Evolutionary conservation across 2,113 vertebrate genomes (phyloP), one percentile per base, ranked within the genome.

Genomic region (Hepsetus odoe): DNA sequence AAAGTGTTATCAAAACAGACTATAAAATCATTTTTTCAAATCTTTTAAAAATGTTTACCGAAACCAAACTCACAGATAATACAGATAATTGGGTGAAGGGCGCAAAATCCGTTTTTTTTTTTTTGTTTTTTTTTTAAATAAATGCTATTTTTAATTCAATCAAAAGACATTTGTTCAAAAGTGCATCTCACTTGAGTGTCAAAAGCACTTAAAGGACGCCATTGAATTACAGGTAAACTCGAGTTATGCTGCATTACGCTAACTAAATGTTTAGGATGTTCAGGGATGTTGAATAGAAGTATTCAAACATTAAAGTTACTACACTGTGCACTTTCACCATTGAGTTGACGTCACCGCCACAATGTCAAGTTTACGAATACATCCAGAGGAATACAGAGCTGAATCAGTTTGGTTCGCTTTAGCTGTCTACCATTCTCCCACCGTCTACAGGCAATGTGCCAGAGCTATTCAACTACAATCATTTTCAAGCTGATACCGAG

Each of bases 241-340:
- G 74, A 80, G 79, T 80, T 68, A 42, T 49, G 55, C 73, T 76
- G 76, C 14, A 55, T 30, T 67, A 68, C 59, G 35, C 53, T 69
- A 55, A 85, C 55, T 74, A 33, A 66, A 68, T 59, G 53, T 71
- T 6, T 64, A 70, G 77, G 67, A 59, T 64, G 61, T 85, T 85
- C 77, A 82, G 83, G 83, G 83, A 80, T 44, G 53, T 70, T 28
- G 69, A 72, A 72, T 56, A 38, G 51, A 72, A 72, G 51, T 55
- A 76, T 80, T 70, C 49, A 71, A 72, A 24, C 68, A 22, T 65
- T 66, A 61, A 40, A 83, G 26, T 46, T 44, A 72, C 53, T 49
- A 77, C 83, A 80, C 83, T 82, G 83, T 84, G 80, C 76, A 78
- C 80, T 81, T 79, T 81, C 76, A 76, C 56, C 72, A 33, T 58